Evolutionary conservation across 2,113 vertebrate genomes (phyloP).

Genomic region (Riparia riparia): DNA sequence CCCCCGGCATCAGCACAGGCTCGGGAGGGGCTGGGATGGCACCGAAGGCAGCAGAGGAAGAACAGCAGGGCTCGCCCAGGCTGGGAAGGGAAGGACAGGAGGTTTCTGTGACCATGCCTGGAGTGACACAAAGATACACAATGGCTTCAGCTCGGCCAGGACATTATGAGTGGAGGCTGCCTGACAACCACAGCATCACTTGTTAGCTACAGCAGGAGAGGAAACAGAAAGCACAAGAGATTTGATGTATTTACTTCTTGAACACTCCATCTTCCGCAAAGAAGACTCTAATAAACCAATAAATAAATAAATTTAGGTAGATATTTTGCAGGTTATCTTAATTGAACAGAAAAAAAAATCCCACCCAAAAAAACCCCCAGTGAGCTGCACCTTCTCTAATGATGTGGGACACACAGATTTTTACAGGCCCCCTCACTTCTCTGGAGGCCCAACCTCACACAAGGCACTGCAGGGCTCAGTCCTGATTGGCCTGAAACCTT

Average conservation of each 20-base stretch:
- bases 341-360: neutral
- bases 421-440: neutral
- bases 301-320: neutral
- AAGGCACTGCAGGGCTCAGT: neutral
- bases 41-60: neutral
- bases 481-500: neutral
- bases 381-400: neutral
- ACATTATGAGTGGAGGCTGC: neutral
- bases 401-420: neutral
- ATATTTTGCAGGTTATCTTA: neutral
- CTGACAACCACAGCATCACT: neutral
- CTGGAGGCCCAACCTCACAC: neutral
- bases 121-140: neutral
- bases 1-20: neutral
- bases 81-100: neutral
- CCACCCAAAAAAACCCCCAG: neutral
- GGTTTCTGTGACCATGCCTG: fast-evolving
- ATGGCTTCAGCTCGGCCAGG: neutral
- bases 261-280: neutral
- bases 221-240: neutral
- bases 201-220: neutral
- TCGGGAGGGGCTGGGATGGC: neutral
- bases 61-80: neutral
- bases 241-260: neutral
- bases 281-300: neutral